Base-by-base conservation (phyloP, 1,140 invertebrate species). In the Rhagoletis zephyria region DNA sequence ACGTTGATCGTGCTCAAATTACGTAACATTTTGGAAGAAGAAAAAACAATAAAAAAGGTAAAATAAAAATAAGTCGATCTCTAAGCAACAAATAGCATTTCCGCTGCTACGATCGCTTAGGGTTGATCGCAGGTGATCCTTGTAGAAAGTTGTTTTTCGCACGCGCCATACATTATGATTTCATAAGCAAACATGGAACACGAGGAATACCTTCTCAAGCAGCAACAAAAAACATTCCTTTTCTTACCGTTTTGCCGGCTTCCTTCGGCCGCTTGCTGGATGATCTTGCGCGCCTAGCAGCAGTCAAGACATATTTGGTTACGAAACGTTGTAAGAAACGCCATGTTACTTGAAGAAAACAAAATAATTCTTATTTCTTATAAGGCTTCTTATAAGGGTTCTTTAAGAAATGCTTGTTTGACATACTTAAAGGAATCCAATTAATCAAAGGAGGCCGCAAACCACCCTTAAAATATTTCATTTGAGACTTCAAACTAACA, bases 1-100 rank as follows among this genome's bases (percentile, higher is more conserved):
- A 59, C 74, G 48, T n/a, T 81, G 74, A 81, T 81, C 74, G 74
- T 81, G 74, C 74, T 81, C 74, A 81, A 30, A 56, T 81, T 81
- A 81, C 74, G 48, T 9, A 56, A 81, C n/a, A 40, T 0, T 56
- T 56, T 6, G 5, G 10, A 56, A 56, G 51, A 56, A 56, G 51
- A 10, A 10, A 56, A 56, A 56, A 10, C 5, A 10, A 56, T 5
- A 56, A 56, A 56, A 56, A 56, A 56, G 51, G 51, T 56, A 56
- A 56, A 2, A 56, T 9, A 56, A 56, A 56, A 56, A 30, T 30
- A 30, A 30, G 30, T 30, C 30, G 30, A 30, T 30, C 30, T 30
- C 30, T 1, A 30, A 56, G 10, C 51, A 5, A 56, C 51, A 56
- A 56, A 56, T 10, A 56, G 10, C 10, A 56, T 56, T 56, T 7